Base-by-base conservation (phyloP, 2,888 invertebrate genomes). In the Patella ulyssiponensis region DNA sequence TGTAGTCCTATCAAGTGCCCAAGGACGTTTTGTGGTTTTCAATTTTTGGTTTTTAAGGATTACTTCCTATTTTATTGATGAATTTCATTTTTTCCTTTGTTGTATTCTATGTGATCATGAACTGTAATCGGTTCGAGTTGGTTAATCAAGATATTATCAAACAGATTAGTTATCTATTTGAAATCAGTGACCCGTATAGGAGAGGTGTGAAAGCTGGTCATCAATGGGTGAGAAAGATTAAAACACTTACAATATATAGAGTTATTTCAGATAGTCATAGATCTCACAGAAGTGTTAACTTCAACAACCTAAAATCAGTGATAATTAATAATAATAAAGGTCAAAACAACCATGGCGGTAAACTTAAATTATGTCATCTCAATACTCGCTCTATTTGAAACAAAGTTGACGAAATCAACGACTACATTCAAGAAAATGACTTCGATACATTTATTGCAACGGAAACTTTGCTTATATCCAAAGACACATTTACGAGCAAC, bases 361-460 rank as follows among this genome's bases (percentile, higher is more conserved):
- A 27, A 27, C 27, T 27, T 27, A 54, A 54, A 56, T 15, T 56
- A 15, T 56, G 56, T 56, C 56, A n/a, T 15, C n/a, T 56, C 17
- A 56, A 56, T 4, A 56, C 56, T 56, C 56, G 56, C 56, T 56
- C 56, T 56, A n/a, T 14, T 15, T 56, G 56, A 7, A 56, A 56
- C 56, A 56, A 56, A 56, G n/a, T n/a, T 56, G 14, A 14, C n/a
- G 56, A 56, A n/a, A 56, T 56, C 15, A 56, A 56, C 17, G 56
- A 56, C 56, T 56, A 56, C n/a, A 56, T 56, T 56, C 17, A 56
- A 56, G 56, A 56, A 56, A 56, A 56, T 56, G 56, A 56, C n/a
- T 56, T 56, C n/a, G 56, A 56, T 56, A 56, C 12, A 56, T 56
- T 56, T n/a, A 56, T 56, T 56, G 56, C 56, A 56, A 56, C 56